A percentile compares a stretch with the other conserved stretches of the same genome.
phyloP scores from a whole-genome alignment of 37 sponge, comb jelly and placozoan genomes.

The Spongilla lacustris region DNA sequence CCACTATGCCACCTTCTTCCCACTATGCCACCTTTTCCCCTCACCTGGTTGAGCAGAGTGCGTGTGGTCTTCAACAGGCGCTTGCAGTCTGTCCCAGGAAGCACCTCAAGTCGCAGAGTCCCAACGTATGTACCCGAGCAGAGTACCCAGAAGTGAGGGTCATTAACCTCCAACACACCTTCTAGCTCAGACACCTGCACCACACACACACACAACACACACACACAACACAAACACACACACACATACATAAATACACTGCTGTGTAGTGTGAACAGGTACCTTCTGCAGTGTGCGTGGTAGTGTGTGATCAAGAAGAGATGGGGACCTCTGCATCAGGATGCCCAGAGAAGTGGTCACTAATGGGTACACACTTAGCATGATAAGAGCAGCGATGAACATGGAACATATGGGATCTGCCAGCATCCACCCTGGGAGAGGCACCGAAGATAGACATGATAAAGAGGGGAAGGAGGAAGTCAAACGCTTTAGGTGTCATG shows the following conservation, averaged over 20 bases:
- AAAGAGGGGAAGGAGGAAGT: not conserved
- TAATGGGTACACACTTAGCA: constrained; percentile 81
- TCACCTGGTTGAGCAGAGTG: constrained; percentile 64
- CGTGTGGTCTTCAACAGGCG: constrained; percentile 26
- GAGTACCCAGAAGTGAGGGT: constrained; percentile 89
- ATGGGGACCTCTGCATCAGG: constrained; percentile 81
- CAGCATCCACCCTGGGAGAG: constrained; percentile 91
- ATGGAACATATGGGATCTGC: constrained; percentile 92
- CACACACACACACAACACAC: not conserved
- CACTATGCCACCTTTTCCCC: no score
- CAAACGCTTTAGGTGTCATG: not conserved
- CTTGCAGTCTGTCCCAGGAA: constrained; percentile 24
- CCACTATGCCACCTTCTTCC: no score
- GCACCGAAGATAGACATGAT: no score
- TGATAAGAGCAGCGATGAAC: constrained; percentile 86
- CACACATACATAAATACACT: not conserved
- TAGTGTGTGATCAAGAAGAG: constrained; percentile 59
- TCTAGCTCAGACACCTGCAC: constrained; percentile 62
- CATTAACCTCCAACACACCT: constrained; percentile 68
- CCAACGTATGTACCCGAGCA: constrained; percentile 60
- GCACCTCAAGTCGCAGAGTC: constrained; percentile 56
- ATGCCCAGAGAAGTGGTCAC: constrained; percentile 75
- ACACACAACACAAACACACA: not conserved
- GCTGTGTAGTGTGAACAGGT: not conserved
- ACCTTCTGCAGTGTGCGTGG: constrained; percentile 58